Conservation (phyloP, 2,113 vertebrate genomes). For the Plecturocebus donacophilus region DNA sequence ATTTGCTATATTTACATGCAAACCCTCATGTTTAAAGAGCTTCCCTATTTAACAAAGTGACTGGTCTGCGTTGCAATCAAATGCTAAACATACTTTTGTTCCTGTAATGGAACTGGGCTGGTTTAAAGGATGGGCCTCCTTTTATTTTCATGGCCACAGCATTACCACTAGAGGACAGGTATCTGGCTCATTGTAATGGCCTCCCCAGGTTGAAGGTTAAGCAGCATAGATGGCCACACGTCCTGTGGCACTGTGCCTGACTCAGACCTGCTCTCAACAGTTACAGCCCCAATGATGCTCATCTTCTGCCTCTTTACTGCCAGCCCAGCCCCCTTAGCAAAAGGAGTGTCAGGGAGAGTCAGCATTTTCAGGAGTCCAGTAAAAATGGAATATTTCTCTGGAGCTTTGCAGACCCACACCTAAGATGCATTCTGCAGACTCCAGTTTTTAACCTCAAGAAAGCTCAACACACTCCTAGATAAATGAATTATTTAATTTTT, state of each 20-base stretch:
- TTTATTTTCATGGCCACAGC: background rate
- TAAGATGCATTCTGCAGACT: background rate
- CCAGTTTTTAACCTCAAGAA: background rate
- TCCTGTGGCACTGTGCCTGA: background rate
- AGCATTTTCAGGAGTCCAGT: background rate
- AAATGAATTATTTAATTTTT: background rate
- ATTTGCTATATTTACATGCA: background rate
- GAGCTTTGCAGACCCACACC: background rate
- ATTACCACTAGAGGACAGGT: background rate
- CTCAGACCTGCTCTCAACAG: background rate
- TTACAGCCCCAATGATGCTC: background rate
- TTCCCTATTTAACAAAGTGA: background rate
- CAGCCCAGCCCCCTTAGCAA: background rate
- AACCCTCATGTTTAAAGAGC: background rate
- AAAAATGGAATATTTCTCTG: background rate
- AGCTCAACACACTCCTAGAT: background rate
- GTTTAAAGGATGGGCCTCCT: background rate
- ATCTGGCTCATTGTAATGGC: background rate
- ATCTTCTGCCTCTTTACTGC: background rate
- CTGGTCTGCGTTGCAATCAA: background rate
- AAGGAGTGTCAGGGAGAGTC: background rate
- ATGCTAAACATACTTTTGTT: background rate
- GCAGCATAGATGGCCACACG: background rate
- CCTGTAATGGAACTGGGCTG: background rate
- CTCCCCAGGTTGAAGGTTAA: background rate